Evolutionary conservation across 1,140 invertebrate species (phyloP).

Genomic region (Ladona fulva): DNA sequence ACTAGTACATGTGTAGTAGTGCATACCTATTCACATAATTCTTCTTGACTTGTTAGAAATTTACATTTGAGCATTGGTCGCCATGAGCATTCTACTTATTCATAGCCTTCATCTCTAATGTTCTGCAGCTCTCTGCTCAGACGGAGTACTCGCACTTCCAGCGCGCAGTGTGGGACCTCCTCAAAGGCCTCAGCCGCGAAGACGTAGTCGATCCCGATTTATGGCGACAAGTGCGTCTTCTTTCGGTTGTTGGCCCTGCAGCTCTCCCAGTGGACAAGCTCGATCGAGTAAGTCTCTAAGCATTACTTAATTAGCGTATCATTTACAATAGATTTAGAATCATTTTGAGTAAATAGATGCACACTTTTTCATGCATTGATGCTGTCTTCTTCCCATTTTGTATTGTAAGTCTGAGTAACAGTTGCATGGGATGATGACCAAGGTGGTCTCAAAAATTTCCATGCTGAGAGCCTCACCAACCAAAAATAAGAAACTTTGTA

Average conservation of each 20-base stretch:
- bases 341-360: neutral
- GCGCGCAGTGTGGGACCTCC: slow-evolving; percentile 59
- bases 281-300: slow-evolving; percentile 56
- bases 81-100: no score
- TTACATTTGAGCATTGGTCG: no score
- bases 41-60: no score
- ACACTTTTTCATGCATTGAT: neutral
- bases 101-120: no score
- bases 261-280: slow-evolving; percentile 73
- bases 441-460: no score
- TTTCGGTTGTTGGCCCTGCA: slow-evolving; percentile 73
- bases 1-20: no score
- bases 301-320: neutral
- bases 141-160: slow-evolving; percentile 71
- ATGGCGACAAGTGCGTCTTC: slow-evolving; percentile 62
- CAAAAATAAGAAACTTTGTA: no score
- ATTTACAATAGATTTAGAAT: neutral
- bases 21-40: no score
- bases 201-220: slow-evolving; percentile 57
- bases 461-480: no score
- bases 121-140: slow-evolving; percentile 59
- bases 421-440: neutral
- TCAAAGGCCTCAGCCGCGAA: slow-evolving; percentile 53
- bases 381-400: neutral
- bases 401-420: neutral